These are phyloP conservation scores for Phylloscopus collybita DNA, from an alignment of 2,797 vertebrate genomes.

Conservation along the genomic window DNA sequence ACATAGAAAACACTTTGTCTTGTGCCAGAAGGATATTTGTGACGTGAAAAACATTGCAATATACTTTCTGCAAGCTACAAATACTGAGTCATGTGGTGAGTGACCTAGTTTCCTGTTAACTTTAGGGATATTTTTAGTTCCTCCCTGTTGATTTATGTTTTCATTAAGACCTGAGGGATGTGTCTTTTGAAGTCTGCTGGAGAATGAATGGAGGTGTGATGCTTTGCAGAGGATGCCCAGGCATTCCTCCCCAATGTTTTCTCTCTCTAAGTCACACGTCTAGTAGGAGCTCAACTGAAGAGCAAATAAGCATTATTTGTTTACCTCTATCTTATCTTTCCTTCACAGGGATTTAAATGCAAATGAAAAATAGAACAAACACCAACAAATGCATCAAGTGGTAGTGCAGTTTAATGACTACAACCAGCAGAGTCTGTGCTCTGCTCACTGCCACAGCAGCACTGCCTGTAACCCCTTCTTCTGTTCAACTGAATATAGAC, in stretches of 20 bases:
- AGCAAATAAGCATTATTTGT: slow-evolving; percentile 69
- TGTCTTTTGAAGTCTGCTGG: slow-evolving; percentile 29
- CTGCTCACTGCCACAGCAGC: slow-evolving; percentile 57
- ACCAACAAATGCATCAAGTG: slow-evolving; percentile 50
- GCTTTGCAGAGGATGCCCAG: slow-evolving; percentile 4
- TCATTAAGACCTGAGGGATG: slow-evolving; percentile 65
- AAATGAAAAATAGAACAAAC: slow-evolving; percentile 67
- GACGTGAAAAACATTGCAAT: neutral
- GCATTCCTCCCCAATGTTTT: neutral
- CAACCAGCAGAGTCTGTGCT: slow-evolving; percentile 39
- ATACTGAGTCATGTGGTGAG: neutral
- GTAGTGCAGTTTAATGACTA: slow-evolving; percentile 44
- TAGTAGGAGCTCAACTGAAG: slow-evolving; percentile 57
- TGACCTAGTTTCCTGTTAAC: slow-evolving; percentile 62
- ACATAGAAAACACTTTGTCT: neutral
- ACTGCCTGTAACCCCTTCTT: neutral
- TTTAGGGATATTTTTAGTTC: slow-evolving; percentile 56
- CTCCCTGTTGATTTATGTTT: slow-evolving; percentile 70
- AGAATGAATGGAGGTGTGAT: slow-evolving; percentile 30
- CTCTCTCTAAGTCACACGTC: slow-evolving; percentile 16
- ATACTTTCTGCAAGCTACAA: neutral
- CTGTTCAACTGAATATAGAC: slow-evolving; percentile 35
- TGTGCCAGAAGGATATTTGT: slow-evolving; percentile 27
- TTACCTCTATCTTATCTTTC: slow-evolving; percentile 71
- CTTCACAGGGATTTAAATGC: slow-evolving; percentile 73